Percentiles rank a stretch among this genome's conserved stretches.
These are phyloP conservation scores for Oppia nitens DNA, from an alignment of 1,140 invertebrate genomes.

Conservation along the genomic window DNA sequence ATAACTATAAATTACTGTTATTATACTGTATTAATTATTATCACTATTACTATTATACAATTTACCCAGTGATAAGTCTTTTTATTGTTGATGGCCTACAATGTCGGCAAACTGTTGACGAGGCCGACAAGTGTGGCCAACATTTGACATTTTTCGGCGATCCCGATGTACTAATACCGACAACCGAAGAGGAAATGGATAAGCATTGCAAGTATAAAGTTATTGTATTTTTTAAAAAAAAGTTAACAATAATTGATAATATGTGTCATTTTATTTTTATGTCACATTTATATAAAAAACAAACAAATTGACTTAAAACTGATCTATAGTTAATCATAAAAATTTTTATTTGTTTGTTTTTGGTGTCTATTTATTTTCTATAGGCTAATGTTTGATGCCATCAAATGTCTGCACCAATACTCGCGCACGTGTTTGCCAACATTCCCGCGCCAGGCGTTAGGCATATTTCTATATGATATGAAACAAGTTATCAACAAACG, in stretches of 20 bases:
- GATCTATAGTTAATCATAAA: too few relatives aligned
- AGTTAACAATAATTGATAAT: background rate
- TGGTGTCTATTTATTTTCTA: too few relatives aligned
- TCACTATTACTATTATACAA: too few relatives aligned
- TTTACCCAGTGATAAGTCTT: background rate
- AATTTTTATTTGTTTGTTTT: too few relatives aligned
- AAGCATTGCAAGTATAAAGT: constrained; percentile 4
- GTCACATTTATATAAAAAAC: background rate
- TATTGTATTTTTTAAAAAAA: background rate
- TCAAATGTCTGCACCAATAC: background rate
- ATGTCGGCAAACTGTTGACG: background rate
- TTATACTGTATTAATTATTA: too few relatives aligned
- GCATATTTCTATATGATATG: background rate
- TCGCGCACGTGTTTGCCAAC: background rate
- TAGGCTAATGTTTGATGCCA: background rate
- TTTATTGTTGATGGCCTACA: background rate
- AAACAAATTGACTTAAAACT: too few relatives aligned
- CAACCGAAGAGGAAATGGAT: constrained; percentile 6
- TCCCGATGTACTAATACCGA: background rate
- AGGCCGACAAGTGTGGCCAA: background rate
- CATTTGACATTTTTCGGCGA: background rate
- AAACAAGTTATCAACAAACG: background rate
- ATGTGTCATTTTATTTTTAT: background rate
- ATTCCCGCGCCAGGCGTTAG: background rate
- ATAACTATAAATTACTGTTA: too few relatives aligned